Evolutionary conservation across 1,140 invertebrate genomes (phyloP), one percentile per base, ranked within the genome.

Genomic region (Prorops nasuta): DNA sequence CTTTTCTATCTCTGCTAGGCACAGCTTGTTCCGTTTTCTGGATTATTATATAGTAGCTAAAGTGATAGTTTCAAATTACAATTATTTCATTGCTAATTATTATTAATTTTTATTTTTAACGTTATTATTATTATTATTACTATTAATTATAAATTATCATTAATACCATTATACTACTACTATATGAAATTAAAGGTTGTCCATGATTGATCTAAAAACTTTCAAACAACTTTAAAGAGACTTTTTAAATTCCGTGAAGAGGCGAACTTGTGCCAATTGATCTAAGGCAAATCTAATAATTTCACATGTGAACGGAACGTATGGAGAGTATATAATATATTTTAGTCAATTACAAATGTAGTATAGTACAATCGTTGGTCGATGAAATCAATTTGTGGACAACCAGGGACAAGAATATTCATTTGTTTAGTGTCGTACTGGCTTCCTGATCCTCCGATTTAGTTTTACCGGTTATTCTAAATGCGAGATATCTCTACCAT

Each of bases 271-370:
- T n/a, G n/a, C n/a, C n/a, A n/a, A n/a, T n/a, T n/a, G n/a, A n/a
- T n/a, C n/a, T n/a, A n/a, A n/a, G n/a, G n/a, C n/a, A n/a, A n/a
- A n/a, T n/a, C n/a, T n/a, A n/a, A n/a, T n/a, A n/a, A n/a, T n/a
- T n/a, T n/a, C n/a, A n/a, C n/a, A n/a, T n/a, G n/a, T n/a, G n/a
- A n/a, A n/a, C n/a, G n/a, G n/a, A n/a, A n/a, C n/a, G n/a, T n/a
- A n/a, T n/a, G n/a, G n/a, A n/a, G n/a, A n/a, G n/a, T n/a, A n/a
- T n/a, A n/a, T n/a, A n/a, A 64, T 69, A 69, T 70, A 67, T 51
- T 53, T 76, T 76, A 76, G 72, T 76, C 70, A 77, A 73, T 75
- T 74, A 72, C 69, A n/a, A n/a, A n/a, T n/a, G n/a, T n/a, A n/a
- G n/a, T n/a, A n/a, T n/a, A n/a, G n/a, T n/a, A n/a, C n/a, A n/a